Conservation (phyloP, 2,797 vertebrate species). For the Lepilemur ruficaudatus region DNA sequence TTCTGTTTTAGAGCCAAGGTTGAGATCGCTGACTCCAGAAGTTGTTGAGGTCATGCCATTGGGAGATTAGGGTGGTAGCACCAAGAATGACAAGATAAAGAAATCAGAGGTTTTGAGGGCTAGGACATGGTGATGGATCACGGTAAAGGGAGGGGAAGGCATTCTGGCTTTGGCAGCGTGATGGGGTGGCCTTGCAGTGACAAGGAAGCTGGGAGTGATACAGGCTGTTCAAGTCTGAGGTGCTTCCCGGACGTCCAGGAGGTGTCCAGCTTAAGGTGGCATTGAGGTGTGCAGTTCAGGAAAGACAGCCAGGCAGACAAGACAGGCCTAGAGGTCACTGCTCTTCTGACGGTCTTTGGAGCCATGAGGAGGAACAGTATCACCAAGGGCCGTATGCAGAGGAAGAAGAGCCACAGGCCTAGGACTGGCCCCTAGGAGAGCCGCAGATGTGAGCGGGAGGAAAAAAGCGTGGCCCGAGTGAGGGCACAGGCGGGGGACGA, state of each 20-base stretch:
- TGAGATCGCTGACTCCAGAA: not conserved
- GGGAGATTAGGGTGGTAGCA: not conserved
- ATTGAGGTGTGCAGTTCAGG: fast-evolving
- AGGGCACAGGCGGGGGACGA: not conserved
- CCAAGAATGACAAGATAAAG: fast-evolving
- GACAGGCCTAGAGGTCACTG: fast-evolving
- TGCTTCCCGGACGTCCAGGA: not conserved
- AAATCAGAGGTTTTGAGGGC: not conserved
- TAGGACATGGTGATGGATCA: fast-evolving
- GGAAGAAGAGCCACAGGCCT: not conserved
- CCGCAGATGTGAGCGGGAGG: not conserved
- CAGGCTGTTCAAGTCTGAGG: not conserved
- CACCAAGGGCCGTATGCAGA: fast-evolving
- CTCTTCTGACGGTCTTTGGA: not conserved
- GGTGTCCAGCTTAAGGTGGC: fast-evolving
- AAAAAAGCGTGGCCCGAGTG: not conserved
- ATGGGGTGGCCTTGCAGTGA: fast-evolving
- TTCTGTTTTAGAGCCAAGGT: not conserved
- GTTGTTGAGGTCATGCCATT: fast-evolving
- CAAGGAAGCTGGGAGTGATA: fast-evolving
- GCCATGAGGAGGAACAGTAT: not conserved
- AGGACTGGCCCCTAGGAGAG: not conserved
- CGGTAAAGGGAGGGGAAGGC: not conserved
- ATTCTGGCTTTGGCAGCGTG: not conserved
- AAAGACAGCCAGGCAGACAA: fast-evolving